Base-by-base conservation (phyloP, 2,113 vertebrate species). In the Oreochromis spilurus region DNA sequence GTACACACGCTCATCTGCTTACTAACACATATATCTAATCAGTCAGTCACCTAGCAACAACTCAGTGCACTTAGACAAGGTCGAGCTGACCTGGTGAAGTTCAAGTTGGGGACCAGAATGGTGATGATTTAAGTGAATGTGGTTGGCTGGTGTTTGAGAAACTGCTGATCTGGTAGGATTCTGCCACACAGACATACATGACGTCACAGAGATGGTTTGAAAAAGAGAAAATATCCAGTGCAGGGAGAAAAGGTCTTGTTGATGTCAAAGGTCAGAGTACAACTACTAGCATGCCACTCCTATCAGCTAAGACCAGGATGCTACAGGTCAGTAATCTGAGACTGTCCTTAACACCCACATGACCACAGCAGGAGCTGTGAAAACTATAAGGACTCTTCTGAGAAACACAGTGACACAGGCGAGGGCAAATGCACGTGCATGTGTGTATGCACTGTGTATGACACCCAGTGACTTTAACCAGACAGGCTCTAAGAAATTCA, bases 371-470 rank as follows among this genome's bases (percentile, higher is more conserved):
- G 34, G 34, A 67, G 34, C 34, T 21, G 16, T 43, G 65, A 43
- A 6, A 38, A 24, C 12, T 0, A 2, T 24, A 5, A 43, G 6
- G 7, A 70, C 57, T 1, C 8, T 8, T 3, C 34, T 1, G 65
- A 70, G 36, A 52, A 52, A 52, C 50, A 19, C 13, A 16, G 5
- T 16, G 45, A n/a, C 62, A 2, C 62, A 70, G 65, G 13, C 16
- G 62, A 62, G 62, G 19, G 34, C 14, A 21, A 38, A 65, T 65
- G 60, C 58, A 62, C 29, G 5, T 62, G 29, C 60, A 14, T 13
- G 60, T 65, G 1, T 31, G 55, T 1, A 0, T n/a, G 34, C 60
- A 21, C 31, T 36, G 58, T 36, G 57, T 17, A 1, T 0, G 26
- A 60, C 26, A 9, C 57, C 26, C 57, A 10, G 1, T 36, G 34